These are phyloP conservation scores for Pseudeuparius sepicola DNA, from an alignment of 2,888 invertebrate genomes.

Conservation along the genomic window DNA sequence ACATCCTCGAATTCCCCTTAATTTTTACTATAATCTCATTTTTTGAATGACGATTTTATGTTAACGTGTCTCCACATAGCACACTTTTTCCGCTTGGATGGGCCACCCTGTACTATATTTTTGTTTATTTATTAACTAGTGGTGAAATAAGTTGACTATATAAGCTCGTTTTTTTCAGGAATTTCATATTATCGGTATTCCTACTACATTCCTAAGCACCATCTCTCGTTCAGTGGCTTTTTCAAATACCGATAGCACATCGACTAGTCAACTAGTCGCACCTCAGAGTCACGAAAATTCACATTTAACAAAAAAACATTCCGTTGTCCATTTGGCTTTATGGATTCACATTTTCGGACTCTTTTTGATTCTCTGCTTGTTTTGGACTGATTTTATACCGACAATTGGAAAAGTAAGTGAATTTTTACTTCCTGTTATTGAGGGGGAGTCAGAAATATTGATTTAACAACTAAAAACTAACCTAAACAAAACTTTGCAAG, in stretches of 20 bases:
- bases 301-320: conserved; percentile 27
- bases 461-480: no score
- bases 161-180: conserved; percentile 29
- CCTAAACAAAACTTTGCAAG: no score
- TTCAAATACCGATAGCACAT: conserved; percentile 8
- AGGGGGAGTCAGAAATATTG: no score
- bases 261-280: no score
- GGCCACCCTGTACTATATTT: conserved; percentile 1
- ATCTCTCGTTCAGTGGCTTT: conserved; percentile 36
- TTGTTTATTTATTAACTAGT: no score
- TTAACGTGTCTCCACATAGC: no score
- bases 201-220: conserved; percentile 39
- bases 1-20: no score
- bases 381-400: conserved; percentile 45
- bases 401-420: conserved; percentile 44
- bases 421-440: no score
- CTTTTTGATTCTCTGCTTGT: conserved; percentile 37
- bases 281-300: conserved; percentile 16
- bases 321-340: conserved; percentile 36
- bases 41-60: no score
- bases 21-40: no score
- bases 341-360: conserved; percentile 43
- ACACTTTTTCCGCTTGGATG: background rate
- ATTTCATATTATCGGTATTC: conserved; percentile 26
- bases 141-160: no score